phyloP scores from a whole-genome alignment of 2,113 vertebrate species.

The Podocnemis expansa region DNA sequence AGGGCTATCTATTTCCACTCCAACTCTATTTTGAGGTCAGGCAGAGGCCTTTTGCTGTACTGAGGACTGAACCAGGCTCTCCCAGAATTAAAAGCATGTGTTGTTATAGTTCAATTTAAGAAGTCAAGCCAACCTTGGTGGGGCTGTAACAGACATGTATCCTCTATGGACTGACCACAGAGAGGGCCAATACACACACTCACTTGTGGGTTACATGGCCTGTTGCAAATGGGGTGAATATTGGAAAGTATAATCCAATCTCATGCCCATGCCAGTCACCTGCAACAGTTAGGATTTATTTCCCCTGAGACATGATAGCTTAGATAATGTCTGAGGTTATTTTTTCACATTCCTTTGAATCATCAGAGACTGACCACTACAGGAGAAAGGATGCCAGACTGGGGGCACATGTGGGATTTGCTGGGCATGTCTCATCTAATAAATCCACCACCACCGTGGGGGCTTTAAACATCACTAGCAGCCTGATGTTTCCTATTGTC shows the following conservation, averaged over 20 bases:
- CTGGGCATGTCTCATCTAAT: neutral
- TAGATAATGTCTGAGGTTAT: neutral
- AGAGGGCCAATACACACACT: neutral
- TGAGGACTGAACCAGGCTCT: neutral
- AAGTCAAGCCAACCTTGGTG: no score
- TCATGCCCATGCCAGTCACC: neutral
- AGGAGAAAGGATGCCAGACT: neutral
- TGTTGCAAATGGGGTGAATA: neutral
- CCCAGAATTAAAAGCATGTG: neutral
- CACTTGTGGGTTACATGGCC: neutral
- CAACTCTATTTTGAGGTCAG: neutral
- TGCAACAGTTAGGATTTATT: neutral
- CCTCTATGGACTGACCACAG: neutral
- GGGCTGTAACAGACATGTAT: rapidly evolving
- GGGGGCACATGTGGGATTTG: neutral
- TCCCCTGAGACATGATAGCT: neutral
- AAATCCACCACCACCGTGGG: neutral
- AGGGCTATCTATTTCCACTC: neutral
- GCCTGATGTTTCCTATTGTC: neutral
- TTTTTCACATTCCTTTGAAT: neutral
- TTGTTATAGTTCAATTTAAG: neutral
- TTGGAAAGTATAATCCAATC: neutral
- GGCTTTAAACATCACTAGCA: neutral
- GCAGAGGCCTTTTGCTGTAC: neutral
- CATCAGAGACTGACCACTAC: neutral